Evolutionary conservation across 1,140 invertebrate genomes (phyloP), one percentile per base, ranked within the genome.

Genomic region (Drosophila saltans): DNA sequence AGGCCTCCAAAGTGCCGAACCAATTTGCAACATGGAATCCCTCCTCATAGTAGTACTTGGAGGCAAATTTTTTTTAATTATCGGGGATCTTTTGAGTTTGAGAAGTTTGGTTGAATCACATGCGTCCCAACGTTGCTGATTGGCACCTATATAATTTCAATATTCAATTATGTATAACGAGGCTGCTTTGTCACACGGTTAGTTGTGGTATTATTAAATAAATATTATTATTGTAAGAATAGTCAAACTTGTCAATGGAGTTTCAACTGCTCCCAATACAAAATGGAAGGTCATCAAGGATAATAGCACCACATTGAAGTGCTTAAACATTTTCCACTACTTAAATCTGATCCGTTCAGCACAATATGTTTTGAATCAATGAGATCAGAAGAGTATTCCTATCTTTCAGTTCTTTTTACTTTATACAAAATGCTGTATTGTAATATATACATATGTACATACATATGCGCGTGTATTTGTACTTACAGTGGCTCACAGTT

Each of bases 41-140:
- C 16, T 72, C 69, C 10, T 72, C 65, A 56, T 68, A 73, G 24
- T 61, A 76, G 55, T 68, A 76, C 28, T 68, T 76, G 1, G 7
- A n/a, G 0, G 16, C 43, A 1, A 73, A n/a, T 30, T 45, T 68
- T 4, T 21, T 6, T 21, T 60, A 76, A 1, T 30, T 21, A 0
- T n/a, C n/a, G n/a, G n/a, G n/a, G n/a, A n/a, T n/a, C n/a, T n/a
- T n/a, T n/a, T n/a, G n/a, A n/a, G n/a, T n/a, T n/a, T n/a, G n/a
- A n/a, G n/a, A n/a, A n/a, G 57, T 9, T 21, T 59, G 4, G 30
- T 39, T 8, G 58, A 33, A 24, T 59, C 30, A 30, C 58, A 60
- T 33, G n/a, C 30, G 21, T 60, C 39, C 58, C 58, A 60, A 16
- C 33, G 58, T 5, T 40, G 2, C 16, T 60, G 58, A 1, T 60